phyloP scores from a whole-genome alignment of 2,113 vertebrate species.

The Sphyrna mokarran region DNA sequence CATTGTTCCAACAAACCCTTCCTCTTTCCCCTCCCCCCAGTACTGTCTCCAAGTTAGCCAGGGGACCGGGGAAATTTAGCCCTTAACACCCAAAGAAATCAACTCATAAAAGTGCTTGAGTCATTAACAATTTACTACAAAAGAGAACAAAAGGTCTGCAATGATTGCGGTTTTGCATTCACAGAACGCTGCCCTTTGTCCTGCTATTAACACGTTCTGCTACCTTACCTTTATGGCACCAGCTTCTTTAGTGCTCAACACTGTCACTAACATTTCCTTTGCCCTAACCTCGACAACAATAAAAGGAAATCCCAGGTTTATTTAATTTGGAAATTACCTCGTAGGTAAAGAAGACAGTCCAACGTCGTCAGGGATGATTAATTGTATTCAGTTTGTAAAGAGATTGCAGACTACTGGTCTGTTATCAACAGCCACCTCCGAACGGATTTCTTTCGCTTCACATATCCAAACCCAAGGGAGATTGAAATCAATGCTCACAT shows the following conservation, averaged over 20 bases:
- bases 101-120: background rate
- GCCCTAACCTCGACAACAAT: background rate
- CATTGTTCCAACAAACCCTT: too few species aligned
- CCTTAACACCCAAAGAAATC: background rate
- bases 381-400: background rate
- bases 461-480: background rate
- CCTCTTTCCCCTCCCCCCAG: too few species aligned
- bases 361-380: background rate
- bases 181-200: too few species aligned
- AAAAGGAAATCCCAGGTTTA: background rate
- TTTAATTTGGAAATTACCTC: background rate
- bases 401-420: background rate
- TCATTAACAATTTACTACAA: background rate
- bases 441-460: background rate
- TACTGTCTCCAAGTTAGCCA: too few species aligned
- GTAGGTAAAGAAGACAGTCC: background rate
- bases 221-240: too few species aligned
- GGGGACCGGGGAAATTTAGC: too few species aligned
- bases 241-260: too few species aligned
- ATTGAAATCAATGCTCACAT: too few species aligned
- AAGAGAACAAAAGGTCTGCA: too few species aligned
- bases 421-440: background rate
- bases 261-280: too few species aligned
- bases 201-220: too few species aligned
- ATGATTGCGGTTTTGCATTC: too few species aligned